Evolutionary conservation across 2,113 vertebrate species (phyloP), one percentile per base, ranked within the genome.

Genomic region (Heterotis niloticus): DNA sequence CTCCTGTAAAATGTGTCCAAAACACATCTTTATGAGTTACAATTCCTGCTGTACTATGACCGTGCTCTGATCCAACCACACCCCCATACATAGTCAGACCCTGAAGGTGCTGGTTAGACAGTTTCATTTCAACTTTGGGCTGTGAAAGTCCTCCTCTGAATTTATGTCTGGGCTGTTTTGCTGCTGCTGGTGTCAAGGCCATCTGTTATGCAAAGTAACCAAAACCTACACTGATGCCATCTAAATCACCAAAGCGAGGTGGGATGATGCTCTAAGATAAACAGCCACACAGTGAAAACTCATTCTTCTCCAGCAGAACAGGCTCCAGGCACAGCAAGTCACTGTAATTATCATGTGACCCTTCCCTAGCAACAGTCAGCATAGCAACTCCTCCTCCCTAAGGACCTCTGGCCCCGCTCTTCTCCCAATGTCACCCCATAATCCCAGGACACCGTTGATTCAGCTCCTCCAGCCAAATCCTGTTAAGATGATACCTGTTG

Each of bases 401-500:
- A 56, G 56, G 26, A 23, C 72, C 52, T 28, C 52, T n/a, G 20
- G 20, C 4, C 12, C 60, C 65, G 80, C 82, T 77, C 68, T 78
- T 66, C 80, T 7, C 29, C 83, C 84, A 91, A 88, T 88, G 89
- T 88, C 90, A 86, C 74, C 14, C 73, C 78, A 84, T 94, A 93
- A 90, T 84, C 81, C 76, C 81, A 80, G 87, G 81, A 88, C 79
- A 81, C 23, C 86, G 88, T 88, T 90, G 85, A 87, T 82, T 91
- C 83, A 84, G 89, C 90, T 84, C 80, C 83, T 84, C 62, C 78
- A 64, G 84, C 81, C 88, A 93, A 94, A 96, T 95, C 93, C 91
- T 86, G 83, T 91, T 94, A 90, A 92, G 90, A 90, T 86, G 85
- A 90, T 88, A 88, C 86, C 91, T 89, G 90, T 86, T 87, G 90